These are phyloP conservation scores for Spinibarbus caldwelli DNA, from an alignment of 2,797 vertebrate species.

Conservation along the genomic window DNA sequence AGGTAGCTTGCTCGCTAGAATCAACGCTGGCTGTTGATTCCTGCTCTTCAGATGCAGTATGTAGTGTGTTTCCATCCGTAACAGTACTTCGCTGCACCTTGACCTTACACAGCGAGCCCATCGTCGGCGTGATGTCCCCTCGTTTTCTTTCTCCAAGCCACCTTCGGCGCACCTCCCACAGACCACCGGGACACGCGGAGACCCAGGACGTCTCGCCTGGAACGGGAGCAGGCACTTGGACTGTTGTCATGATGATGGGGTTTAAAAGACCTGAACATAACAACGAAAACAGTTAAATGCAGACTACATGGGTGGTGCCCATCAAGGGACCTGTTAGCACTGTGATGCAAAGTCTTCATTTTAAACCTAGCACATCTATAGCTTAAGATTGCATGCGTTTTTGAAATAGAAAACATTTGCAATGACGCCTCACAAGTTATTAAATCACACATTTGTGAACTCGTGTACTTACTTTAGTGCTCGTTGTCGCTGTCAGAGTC, in stretches of 20 bases:
- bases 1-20: constrained; percentile 19
- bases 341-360: not conserved
- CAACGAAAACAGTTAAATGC: not conserved
- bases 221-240: not conserved
- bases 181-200: constrained; percentile 74
- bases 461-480: not conserved
- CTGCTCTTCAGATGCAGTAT: not conserved
- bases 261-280: not conserved
- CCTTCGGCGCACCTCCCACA: constrained; percentile 69
- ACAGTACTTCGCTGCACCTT: constrained; percentile 65
- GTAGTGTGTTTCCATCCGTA: not conserved
- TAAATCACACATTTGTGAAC: not conserved
- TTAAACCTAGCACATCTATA: not conserved
- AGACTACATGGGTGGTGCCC: not conserved
- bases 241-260: constrained; percentile 29
- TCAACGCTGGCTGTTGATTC: constrained; percentile 11
- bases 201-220: constrained; percentile 69
- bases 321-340: not conserved
- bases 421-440: not conserved
- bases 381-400: not conserved
- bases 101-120: constrained; percentile 82
- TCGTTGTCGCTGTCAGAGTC: not conserved
- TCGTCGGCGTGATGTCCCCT: constrained; percentile 74
- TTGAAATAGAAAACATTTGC: not conserved
- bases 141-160: constrained; percentile 59